A percentile compares a stretch with the other conserved stretches of the same genome.
Evolutionary conservation across 1,140 invertebrate genomes (phyloP).

Genomic region (Hylaeus anthracinus): DNA sequence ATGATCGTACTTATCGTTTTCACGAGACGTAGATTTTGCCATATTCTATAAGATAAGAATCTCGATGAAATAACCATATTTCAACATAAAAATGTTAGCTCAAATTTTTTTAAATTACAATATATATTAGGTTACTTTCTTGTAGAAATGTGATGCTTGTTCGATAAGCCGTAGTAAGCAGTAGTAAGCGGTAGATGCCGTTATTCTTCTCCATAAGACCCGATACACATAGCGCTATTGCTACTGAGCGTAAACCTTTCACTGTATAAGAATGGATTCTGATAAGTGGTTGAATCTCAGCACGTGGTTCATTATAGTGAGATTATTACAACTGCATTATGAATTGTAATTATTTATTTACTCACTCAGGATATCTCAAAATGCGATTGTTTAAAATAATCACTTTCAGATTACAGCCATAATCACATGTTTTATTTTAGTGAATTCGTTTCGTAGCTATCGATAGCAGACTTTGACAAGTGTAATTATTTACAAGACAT

Average conservation of each 20-base stretch:
- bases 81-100: neutral
- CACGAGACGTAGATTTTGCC: neutral
- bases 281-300: neutral
- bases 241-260: no score
- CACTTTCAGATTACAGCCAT: neutral
- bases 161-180: no score
- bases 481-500: neutral
- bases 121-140: neutral
- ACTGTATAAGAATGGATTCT: no score
- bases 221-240: neutral
- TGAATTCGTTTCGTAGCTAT: neutral
- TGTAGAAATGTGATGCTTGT: no score
- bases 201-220: neutral
- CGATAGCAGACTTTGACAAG: neutral
- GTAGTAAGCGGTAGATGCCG: neutral
- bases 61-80: conserved; percentile 3
- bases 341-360: neutral
- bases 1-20: conserved; percentile 13
- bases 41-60: neutral
- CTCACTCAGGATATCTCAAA: neutral
- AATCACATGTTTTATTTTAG: neutral
- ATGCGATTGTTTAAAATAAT: conserved; percentile 1
- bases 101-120: neutral
- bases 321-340: neutral
- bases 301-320: neutral